phyloP scores from a whole-genome alignment of 2,888 invertebrate genomes.

The Drosophila demipolita region DNA sequence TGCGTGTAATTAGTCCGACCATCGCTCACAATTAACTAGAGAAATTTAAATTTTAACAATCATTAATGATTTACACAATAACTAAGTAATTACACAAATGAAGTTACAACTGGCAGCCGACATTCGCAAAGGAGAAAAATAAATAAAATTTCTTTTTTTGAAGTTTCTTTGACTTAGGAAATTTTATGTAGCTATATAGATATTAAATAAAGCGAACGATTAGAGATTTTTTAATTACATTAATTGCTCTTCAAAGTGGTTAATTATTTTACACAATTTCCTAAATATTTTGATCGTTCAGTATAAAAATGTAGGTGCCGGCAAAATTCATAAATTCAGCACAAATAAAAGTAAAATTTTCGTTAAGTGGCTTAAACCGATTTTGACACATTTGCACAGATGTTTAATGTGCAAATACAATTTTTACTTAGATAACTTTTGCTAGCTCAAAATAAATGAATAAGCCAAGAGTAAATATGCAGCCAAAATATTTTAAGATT shows the following conservation, averaged over 20 bases:
- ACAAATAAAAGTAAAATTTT: too few species aligned
- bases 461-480: not conserved
- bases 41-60: not conserved
- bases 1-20: slow-evolving; percentile 19
- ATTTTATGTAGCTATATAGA: not conserved
- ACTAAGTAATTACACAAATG: not conserved
- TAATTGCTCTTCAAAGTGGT: not conserved
- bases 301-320: too few species aligned
- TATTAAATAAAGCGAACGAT: not conserved
- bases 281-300: too few species aligned
- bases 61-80: too few species aligned
- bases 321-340: too few species aligned
- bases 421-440: not conserved
- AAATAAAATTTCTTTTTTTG: not conserved
- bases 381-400: not conserved
- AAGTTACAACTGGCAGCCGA: not conserved
- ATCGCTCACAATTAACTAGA: not conserved
- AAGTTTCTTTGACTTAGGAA: not conserved
- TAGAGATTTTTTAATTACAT: not conserved
- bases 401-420: not conserved
- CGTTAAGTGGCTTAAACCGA: too few species aligned
- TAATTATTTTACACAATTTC: too few species aligned
- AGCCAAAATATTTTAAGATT: not conserved
- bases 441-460: not conserved
- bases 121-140: not conserved